These are phyloP conservation scores for Rhagium mordax DNA, from an alignment of 2,888 invertebrate genomes.

Conservation along the genomic window DNA sequence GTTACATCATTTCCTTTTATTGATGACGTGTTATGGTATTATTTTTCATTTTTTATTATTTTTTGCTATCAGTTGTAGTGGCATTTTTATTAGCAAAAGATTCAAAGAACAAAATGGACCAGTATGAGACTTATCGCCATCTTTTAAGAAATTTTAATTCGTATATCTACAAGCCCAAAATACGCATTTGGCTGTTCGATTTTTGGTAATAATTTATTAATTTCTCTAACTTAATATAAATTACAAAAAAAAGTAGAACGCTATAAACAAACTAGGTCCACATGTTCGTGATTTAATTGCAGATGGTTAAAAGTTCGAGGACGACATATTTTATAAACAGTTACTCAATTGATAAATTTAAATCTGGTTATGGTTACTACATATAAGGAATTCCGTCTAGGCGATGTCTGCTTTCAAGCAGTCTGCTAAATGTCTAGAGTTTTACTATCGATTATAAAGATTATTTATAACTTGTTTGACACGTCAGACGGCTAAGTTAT, in stretches of 20 bases:
- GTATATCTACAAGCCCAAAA: too few relatives aligned
- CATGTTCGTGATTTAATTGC: slow-evolving; percentile 8
- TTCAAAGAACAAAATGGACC: too few relatives aligned
- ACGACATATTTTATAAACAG: slow-evolving; percentile 1
- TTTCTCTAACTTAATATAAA: not conserved
- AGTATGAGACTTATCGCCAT: too few relatives aligned
- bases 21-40: too few relatives aligned
- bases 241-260: not conserved
- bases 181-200: too few relatives aligned
- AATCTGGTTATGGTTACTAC: slow-evolving; percentile 44
- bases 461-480: slow-evolving; percentile 28
- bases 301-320: slow-evolving; percentile 14
- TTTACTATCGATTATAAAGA: slow-evolving; percentile 39
- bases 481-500: slow-evolving; percentile 12
- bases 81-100: too few relatives aligned
- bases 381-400: slow-evolving; percentile 50
- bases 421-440: slow-evolving; percentile 41
- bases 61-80: too few relatives aligned
- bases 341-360: slow-evolving; percentile 7
- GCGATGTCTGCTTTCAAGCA: slow-evolving; percentile 43
- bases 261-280: slow-evolving; percentile 5
- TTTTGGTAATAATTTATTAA: too few relatives aligned
- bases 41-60: too few relatives aligned
- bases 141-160: too few relatives aligned
- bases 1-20: too few relatives aligned